Evolutionary conservation across 37 sponge, comb jelly and placozoan genomes (phyloP).

Genomic region (Agelas oroides): DNA sequence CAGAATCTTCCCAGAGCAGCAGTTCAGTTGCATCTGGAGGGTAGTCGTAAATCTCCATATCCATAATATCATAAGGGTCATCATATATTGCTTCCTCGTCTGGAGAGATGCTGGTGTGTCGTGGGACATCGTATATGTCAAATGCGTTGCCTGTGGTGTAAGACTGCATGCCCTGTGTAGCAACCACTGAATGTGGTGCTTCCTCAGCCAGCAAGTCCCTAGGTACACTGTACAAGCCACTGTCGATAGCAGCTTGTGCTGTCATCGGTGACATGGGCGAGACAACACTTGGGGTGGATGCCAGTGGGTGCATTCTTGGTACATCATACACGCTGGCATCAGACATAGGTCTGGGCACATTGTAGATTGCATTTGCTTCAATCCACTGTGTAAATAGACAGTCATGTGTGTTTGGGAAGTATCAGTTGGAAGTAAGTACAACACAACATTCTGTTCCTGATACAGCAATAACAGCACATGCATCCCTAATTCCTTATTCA

Average conservation of each 20-base stretch:
- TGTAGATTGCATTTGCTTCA: constrained; percentile 42
- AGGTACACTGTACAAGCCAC: constrained; percentile 61
- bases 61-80: constrained; percentile 49
- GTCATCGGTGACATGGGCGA: neutral
- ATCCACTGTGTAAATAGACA: too few species aligned
- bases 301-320: neutral
- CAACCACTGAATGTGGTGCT: too few species aligned
- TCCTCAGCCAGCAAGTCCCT: neutral
- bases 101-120: constrained; percentile 23
- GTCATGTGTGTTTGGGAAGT: too few species aligned
- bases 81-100: constrained; percentile 70
- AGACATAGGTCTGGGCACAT: constrained; percentile 27
- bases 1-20: neutral
- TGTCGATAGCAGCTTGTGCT: constrained; percentile 26
- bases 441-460: too few species aligned
- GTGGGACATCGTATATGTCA: constrained; percentile 62
- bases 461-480: too few species aligned
- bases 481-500: too few species aligned
- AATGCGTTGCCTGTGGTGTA: constrained; percentile 17
- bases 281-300: neutral
- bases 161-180: too few species aligned
- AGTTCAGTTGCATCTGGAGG: constrained; percentile 76
- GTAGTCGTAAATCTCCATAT: constrained; percentile 78
- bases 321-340: neutral
- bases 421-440: too few species aligned